phyloP scores from a whole-genome alignment of 2,888 invertebrate species.

The Tipula unca region DNA sequence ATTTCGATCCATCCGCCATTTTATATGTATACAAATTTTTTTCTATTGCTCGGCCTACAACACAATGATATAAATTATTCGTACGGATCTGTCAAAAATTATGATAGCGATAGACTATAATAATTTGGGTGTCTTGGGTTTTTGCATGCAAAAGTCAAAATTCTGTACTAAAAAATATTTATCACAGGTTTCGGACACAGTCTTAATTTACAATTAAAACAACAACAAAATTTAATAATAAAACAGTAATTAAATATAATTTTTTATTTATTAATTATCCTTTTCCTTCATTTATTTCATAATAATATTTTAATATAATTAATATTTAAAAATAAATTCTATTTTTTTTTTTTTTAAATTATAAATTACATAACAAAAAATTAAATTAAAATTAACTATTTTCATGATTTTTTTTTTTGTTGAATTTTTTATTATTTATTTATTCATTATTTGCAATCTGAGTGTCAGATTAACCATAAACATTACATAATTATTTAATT shows the following conservation, averaged over 20 bases:
- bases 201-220: no score
- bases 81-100: no score
- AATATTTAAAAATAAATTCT: constrained; percentile 8
- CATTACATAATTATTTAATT: not conserved
- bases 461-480: not conserved
- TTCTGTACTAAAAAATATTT: no score
- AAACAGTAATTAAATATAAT: not conserved
- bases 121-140: no score
- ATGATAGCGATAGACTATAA: no score
- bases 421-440: not conserved
- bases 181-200: no score
- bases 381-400: not conserved
- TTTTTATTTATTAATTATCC: not conserved
- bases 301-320: not conserved
- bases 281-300: not conserved
- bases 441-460: not conserved
- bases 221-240: not conserved
- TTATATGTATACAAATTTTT: no score
- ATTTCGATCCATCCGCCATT: no score
- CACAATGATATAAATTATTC: no score
- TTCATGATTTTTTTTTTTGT: not conserved
- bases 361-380: not conserved
- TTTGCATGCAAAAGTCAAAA: no score
- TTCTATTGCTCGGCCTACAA: no score
- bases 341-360: not conserved